Conservation (phyloP, 2,113 vertebrate genomes). For the Myiozetetes cayanensis region DNA sequence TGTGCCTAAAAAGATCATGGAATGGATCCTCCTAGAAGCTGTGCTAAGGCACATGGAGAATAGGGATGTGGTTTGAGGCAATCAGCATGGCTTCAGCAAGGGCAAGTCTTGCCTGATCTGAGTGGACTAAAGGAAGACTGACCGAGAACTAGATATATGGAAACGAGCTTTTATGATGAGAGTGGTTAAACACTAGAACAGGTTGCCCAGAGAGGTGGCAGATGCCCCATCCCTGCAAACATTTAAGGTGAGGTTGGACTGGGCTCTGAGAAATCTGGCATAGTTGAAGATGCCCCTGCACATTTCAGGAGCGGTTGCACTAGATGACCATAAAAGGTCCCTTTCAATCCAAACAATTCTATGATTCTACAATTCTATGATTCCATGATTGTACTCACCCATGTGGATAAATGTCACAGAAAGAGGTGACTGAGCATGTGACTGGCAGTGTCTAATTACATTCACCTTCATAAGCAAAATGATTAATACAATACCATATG, state of each 20-base stretch:
- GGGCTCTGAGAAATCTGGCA: not conserved
- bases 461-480: not conserved
- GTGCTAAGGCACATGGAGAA: not conserved
- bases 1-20: not conserved
- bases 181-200: not conserved
- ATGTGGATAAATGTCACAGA: not conserved
- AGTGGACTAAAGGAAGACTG: not conserved
- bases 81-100: not conserved
- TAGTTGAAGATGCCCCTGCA: not conserved
- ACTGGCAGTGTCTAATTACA: not conserved
- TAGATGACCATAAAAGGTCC: not conserved
- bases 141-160: not conserved
- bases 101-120: not conserved
- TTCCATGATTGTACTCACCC: not conserved
- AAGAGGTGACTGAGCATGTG: not conserved
- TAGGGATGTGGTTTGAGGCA: not conserved
- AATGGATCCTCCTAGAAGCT: not conserved
- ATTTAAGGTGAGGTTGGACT: not conserved
- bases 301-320: not conserved
- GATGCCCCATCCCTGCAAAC: not conserved
- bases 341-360: not conserved
- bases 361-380: not conserved
- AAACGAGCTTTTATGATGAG: not conserved
- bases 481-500: not conserved
- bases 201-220: not conserved